Percentiles rank a stretch among this genome's conserved stretches.
These are phyloP conservation scores for Artibeus jamaicensis DNA, from an alignment of 2,797 vertebrate genomes.

Conservation along the genomic window DNA sequence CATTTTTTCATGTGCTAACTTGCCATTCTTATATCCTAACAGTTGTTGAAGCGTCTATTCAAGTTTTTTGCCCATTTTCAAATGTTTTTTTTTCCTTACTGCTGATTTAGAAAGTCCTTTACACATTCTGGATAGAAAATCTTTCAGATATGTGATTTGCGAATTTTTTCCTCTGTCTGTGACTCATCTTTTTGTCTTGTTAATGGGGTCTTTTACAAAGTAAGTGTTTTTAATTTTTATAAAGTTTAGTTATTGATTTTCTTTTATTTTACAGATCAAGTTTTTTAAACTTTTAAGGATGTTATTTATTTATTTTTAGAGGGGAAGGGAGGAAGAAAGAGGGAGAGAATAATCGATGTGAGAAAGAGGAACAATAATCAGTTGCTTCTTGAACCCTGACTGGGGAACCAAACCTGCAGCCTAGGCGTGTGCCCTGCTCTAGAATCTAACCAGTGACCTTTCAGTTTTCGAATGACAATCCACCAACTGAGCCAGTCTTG, in stretches of 20 bases:
- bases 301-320: too few relatives aligned
- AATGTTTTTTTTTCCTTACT: neutral
- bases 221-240: conserved; percentile 10
- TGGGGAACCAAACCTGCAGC: too few relatives aligned
- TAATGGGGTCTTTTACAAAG: neutral
- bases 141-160: neutral
- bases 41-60: neutral
- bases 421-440: too few relatives aligned
- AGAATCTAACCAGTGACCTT: too few relatives aligned
- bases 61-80: neutral
- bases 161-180: neutral
- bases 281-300: too few relatives aligned
- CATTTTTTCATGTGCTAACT: neutral
- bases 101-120: neutral
- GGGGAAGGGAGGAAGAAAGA: too few relatives aligned
- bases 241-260: neutral
- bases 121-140: neutral
- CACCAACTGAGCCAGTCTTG: too few relatives aligned
- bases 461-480: too few relatives aligned
- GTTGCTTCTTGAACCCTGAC: too few relatives aligned
- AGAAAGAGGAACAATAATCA: too few relatives aligned
- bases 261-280: neutral
- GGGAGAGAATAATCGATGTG: too few relatives aligned
- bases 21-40: neutral
- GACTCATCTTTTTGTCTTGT: neutral